Evolutionary conservation across 1,140 invertebrate species (phyloP), one percentile per base, ranked within the genome.

Genomic region (Monomorium pharaonis): DNA sequence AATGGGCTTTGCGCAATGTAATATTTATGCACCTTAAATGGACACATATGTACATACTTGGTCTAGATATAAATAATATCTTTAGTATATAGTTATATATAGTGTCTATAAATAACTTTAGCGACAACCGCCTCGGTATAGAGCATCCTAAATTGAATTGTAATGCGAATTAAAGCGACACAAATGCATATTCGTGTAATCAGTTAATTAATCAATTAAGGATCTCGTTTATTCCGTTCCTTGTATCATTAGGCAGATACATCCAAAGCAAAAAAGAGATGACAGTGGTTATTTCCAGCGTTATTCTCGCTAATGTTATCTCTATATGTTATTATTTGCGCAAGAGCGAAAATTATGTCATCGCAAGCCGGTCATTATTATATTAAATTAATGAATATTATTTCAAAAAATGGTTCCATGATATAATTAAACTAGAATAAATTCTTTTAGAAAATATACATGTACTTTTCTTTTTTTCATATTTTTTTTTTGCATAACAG

Each of bases 1-100:
- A 65, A 67, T 60, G 62, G 76, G 65, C 78, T 81, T 72, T 72
- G 65, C 65, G 78, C 65, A 81, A 81, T 81, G 65, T 72, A 72
- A 56, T 72, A 72, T 81, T 81, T 44, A 72, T 44, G 63, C 63
- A 72, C 33, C 24, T 70, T 44, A 42, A 72, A 16, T 70, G 30
- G 18, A n/a, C 24, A 33, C 42, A n/a, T 24, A 30, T 70, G 24
- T 27, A 70, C 30, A 54, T 42, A 80, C 49, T 16, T 69, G 33
- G 42, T 2, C 63, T 81, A 81, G 63, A 70, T 56, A 58, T 56
- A 70, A 81, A n/a, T n/a, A n/a, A n/a, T n/a, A n/a, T n/a, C n/a
- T n/a, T n/a, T n/a, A n/a, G n/a, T n/a, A n/a, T n/a, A n/a, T n/a
- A n/a, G n/a, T n/a, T n/a, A n/a, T n/a, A n/a, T n/a, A n/a, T n/a